phyloP scores from a whole-genome alignment of 2,113 vertebrate species.

The Paratilapia polleni region DNA sequence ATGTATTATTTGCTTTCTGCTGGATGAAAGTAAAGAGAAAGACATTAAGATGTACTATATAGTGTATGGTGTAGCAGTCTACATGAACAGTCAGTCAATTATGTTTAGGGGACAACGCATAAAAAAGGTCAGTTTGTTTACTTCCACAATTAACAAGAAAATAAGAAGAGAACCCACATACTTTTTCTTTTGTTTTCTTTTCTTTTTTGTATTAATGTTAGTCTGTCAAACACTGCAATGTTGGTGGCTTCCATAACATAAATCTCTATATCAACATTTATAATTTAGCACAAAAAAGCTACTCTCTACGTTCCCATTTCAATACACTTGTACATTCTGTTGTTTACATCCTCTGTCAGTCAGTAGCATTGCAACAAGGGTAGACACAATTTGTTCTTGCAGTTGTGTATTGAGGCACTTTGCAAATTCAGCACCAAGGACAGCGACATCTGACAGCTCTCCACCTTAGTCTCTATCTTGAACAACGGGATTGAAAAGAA shows the following conservation, averaged over 20 bases:
- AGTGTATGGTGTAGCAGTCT: neutral
- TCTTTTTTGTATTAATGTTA: neutral
- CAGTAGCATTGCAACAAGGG: neutral
- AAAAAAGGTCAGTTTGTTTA: neutral
- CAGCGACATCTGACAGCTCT: neutral
- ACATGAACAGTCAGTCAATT: neutral
- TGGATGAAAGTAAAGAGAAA: neutral
- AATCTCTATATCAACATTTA: neutral
- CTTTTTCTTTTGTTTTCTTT: neutral
- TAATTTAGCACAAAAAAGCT: neutral
- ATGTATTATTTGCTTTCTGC: neutral
- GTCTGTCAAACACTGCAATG: neutral
- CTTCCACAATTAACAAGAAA: neutral
- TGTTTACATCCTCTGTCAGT: neutral
- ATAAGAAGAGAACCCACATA: neutral
- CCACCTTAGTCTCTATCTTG: neutral
- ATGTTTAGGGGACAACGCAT: neutral
- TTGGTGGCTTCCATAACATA: neutral
- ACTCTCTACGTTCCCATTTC: neutral
- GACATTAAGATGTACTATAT: neutral
- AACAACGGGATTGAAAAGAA: neutral
- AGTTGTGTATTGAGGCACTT: neutral
- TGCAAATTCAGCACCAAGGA: conserved; percentile 25
- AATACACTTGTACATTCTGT: neutral
- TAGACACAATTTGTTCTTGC: neutral